Base-by-base conservation (phyloP, 1,140 invertebrate genomes). In the Mizuhopecten yessoensis region DNA sequence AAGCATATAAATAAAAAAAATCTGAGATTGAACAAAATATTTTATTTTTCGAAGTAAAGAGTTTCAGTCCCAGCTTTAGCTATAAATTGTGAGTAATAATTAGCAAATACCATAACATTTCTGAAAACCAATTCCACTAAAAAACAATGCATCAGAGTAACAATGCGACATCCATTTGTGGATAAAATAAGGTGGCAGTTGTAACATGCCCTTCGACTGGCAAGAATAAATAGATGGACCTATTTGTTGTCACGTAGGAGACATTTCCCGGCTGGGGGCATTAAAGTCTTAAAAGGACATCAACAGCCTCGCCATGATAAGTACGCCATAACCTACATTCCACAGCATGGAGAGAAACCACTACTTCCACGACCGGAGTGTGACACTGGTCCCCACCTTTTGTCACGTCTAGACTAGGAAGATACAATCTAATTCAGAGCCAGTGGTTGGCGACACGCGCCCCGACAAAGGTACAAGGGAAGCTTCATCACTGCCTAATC, bases 231-330 rank as follows among this genome's bases (percentile, higher is more conserved):
- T n/a, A 75, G 57, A 23, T n/a, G 23, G 0, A 75, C 57, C 23
- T 75, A 75, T 75, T 75, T 75, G 57, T 29, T 75, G 57, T 75
- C 57, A 75, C 57, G 57, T 75, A 29, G 23, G 3, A 5, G n/a
- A 75, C 5, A 75, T 75, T 75, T 75, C 23, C 57, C 29, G 57
- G 57, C 57, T 75, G 0, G 1, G 29, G 57, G 57, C 57, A 75
- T 75, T 75, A 75, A 75, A 75, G 57, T 75, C 57, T 75, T 75
- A 1, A 29, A 75, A 75, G 57, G n/a, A 29, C 57, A 75, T 75
- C 57, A 75, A 75, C 57, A 75, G 57, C 57, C 57, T n/a, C n/a
- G n/a, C 57, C n/a, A 29, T 29, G 57, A 29, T 75, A 75, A 75
- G 57, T 75, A 29, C 57, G 23, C n/a, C 17, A 75, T 29, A 75